A percentile compares a stretch with the other conserved stretches of the same genome.
Evolutionary conservation across 2,797 vertebrate species (phyloP).

Genomic region (Tenualosa ilisha): DNA sequence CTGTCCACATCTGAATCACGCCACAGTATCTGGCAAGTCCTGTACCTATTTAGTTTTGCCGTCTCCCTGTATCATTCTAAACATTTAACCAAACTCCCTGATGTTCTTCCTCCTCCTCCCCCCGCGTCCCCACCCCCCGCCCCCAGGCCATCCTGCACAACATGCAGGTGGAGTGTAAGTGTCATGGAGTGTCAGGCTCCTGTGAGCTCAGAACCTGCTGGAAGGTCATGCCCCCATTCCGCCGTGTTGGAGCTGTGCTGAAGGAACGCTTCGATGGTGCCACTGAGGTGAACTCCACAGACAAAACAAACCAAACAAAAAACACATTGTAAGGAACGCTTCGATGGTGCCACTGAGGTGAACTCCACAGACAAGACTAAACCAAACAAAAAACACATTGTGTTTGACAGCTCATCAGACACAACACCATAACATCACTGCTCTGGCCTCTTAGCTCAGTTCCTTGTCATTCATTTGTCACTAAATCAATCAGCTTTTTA

Average conservation of each 20-base stretch:
- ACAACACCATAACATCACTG: not conserved
- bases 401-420: not conserved
- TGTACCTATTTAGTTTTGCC: not conserved
- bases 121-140: not conserved
- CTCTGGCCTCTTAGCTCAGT: not conserved
- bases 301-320: not conserved
- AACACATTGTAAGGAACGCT: constrained; percentile 69
- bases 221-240: constrained; percentile 81
- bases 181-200: constrained; percentile 77
- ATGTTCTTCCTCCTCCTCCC: constrained; percentile 5
- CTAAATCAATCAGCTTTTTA: not conserved
- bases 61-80: not conserved
- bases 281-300: constrained; percentile 67
- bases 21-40: too few species aligned
- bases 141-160: constrained; percentile 78
- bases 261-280: constrained; percentile 79
- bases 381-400: not conserved
- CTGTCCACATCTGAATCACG: too few species aligned
- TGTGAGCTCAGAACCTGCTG: constrained; percentile 79
- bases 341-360: constrained; percentile 78
- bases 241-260: constrained; percentile 69
- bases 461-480: not conserved
- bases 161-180: constrained; percentile 81
- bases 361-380: not conserved
- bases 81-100: too few species aligned